These are phyloP conservation scores for Mareca strepera DNA, from an alignment of 2,797 vertebrate genomes.

Conservation along the genomic window DNA sequence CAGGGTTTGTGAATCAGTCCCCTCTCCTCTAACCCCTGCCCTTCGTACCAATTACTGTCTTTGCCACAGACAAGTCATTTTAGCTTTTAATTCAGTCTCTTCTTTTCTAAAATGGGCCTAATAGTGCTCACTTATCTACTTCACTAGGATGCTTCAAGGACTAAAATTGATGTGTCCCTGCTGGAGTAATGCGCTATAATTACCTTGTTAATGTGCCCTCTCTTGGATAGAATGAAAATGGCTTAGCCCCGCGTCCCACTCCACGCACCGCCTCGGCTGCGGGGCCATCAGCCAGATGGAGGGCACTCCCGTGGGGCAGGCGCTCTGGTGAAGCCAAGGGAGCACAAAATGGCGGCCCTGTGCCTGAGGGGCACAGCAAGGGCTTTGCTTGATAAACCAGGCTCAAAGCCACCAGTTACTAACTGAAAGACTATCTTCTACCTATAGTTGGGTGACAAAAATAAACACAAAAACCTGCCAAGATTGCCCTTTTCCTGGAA, in stretches of 20 bases:
- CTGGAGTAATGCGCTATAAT: conserved; percentile 63
- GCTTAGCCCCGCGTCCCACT: background rate
- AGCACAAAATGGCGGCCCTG: background rate
- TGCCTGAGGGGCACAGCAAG: background rate
- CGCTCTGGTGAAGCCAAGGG: background rate
- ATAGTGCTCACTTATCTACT: conserved; percentile 57
- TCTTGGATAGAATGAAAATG: conserved; percentile 40
- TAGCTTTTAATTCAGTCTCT: conserved; percentile 40
- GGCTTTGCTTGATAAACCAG: background rate
- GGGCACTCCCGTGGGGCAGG: background rate
- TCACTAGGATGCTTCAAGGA: conserved; percentile 42
- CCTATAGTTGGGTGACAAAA: background rate
- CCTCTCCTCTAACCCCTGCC: background rate
- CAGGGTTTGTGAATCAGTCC: background rate
- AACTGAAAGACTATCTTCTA: background rate
- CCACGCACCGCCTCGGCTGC: background rate
- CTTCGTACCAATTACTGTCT: background rate
- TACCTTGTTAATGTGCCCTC: conserved; percentile 60
- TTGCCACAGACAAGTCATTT: background rate
- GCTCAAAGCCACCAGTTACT: background rate
- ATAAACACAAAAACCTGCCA: background rate
- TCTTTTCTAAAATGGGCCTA: conserved; percentile 44
- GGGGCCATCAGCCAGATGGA: too few relatives aligned
- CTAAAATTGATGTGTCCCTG: conserved; percentile 49
- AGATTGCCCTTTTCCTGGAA: background rate